Conservation (phyloP, 1,140 invertebrate genomes). For the Drosophila insularis region DNA sequence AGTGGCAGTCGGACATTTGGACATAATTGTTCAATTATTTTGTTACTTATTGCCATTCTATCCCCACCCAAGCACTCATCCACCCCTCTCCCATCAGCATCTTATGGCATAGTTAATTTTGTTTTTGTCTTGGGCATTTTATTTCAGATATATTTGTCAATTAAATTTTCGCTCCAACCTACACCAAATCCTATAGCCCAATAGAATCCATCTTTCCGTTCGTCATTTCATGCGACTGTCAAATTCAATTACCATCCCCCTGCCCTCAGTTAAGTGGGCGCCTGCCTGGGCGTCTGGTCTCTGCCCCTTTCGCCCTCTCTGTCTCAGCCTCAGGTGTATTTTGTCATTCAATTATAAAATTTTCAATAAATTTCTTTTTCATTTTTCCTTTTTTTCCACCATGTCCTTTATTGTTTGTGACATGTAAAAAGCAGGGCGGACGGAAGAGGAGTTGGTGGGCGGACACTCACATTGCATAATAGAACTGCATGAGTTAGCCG, state of each 20-base stretch:
- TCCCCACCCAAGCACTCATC: slow-evolving; percentile 3
- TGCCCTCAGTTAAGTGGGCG: not conserved
- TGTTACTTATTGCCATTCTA: slow-evolving; percentile 68
- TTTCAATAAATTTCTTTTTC: slow-evolving; percentile 63
- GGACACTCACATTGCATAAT: slow-evolving; percentile 22
- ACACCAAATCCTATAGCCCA: slow-evolving; percentile 26
- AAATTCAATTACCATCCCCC: slow-evolving; percentile 67
- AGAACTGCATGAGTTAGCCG: slow-evolving; percentile 20
- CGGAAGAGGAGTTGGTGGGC: slow-evolving; percentile 1
- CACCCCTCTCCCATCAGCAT: not conserved
- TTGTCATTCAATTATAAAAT: slow-evolving; percentile 79
- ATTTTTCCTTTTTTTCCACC: not conserved
- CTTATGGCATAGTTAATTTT: slow-evolving; percentile 31
- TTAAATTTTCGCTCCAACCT: slow-evolving; percentile 51
- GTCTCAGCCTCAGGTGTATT: slow-evolving; percentile 66
- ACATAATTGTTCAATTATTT: slow-evolving; percentile 82
- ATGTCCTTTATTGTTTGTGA: slow-evolving; percentile 71
- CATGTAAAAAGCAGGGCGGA: slow-evolving; percentile 26
- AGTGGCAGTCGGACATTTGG: slow-evolving; percentile 81
- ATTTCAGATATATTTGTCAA: slow-evolving; percentile 54
- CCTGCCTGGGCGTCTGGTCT: slow-evolving; percentile 24
- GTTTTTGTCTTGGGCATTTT: slow-evolving; percentile 27
- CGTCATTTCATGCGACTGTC: slow-evolving; percentile 57
- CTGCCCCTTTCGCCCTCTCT: slow-evolving; percentile 39
- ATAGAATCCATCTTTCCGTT: slow-evolving; percentile 39